A percentile compares a stretch with the other conserved stretches of the same genome.
Conservation (phyloP, 2,113 vertebrate genomes). For the Prunella fulvescens region DNA sequence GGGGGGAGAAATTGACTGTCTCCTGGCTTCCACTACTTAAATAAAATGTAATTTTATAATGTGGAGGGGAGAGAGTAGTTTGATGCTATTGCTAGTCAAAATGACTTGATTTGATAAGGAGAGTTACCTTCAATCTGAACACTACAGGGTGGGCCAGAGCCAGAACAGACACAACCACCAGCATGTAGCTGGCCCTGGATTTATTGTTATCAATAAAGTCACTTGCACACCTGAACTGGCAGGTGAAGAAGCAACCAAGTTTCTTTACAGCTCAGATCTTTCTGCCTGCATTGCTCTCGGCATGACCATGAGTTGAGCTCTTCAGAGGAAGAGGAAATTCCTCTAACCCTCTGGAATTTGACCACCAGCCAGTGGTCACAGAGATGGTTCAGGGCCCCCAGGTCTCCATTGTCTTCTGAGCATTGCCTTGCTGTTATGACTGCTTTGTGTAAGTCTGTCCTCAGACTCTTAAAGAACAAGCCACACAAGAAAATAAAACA, state of each 20-base stretch:
- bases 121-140: background rate
- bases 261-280: background rate
- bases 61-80: background rate
- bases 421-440: background rate
- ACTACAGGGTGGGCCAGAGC: background rate
- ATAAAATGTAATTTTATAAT: background rate
- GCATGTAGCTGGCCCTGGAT: no score
- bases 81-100: background rate
- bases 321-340: background rate
- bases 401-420: background rate
- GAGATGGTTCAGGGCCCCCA: background rate
- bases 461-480: background rate
- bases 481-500: background rate
- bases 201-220: background rate
- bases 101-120: background rate
- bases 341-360: background rate
- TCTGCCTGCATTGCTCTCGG: background rate
- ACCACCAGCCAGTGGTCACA: background rate
- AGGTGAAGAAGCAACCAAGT: background rate
- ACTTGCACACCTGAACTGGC: background rate
- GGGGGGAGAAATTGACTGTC: background rate
- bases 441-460: background rate
- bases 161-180: background rate
- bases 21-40: background rate
- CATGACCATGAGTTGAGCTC: accelerated